These are phyloP conservation scores for Schrankia costaestrigalis DNA, from an alignment of 2,888 invertebrate genomes.

Conservation along the genomic window DNA sequence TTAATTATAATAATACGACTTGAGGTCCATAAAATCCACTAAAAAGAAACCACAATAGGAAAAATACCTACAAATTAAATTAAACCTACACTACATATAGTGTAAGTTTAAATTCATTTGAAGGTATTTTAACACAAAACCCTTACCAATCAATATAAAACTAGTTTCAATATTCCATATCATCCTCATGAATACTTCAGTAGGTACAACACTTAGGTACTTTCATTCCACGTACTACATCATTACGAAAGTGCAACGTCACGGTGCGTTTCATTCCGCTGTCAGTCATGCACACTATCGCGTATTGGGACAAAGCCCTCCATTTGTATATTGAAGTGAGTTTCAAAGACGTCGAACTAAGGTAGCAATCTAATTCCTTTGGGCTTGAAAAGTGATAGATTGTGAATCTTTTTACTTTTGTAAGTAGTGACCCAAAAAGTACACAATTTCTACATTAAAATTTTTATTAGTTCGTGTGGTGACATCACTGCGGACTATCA, in stretches of 20 bases:
- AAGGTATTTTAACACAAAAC: no score
- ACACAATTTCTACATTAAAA: no score
- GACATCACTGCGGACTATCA: no score
- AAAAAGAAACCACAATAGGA: not conserved
- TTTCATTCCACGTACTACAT: constrained; percentile 15
- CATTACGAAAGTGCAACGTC: constrained; percentile 32
- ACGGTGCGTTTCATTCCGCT: constrained; percentile 13
- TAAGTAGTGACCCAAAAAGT: no score
- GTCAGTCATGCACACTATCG: constrained; percentile 24
- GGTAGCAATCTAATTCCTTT: constrained; percentile 10
- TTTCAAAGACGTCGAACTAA: constrained; percentile 11
- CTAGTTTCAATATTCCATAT: constrained; percentile 1
- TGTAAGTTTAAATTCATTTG: no score
- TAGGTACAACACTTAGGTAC: constrained; percentile 15
- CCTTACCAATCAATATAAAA: no score
- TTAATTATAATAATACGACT: no score
- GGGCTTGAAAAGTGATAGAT: constrained; percentile 3
- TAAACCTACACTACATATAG: no score
- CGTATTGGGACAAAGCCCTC: constrained; percentile 19
- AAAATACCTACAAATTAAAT: not conserved
- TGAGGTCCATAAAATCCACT: not conserved
- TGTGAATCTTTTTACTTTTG: not conserved
- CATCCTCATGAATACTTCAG: constrained; percentile 1
- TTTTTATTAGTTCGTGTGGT: not conserved
- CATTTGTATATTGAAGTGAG: constrained; percentile 31